Conservation (phyloP, 2,888 invertebrate species). For the Hypsopygia costalis region DNA sequence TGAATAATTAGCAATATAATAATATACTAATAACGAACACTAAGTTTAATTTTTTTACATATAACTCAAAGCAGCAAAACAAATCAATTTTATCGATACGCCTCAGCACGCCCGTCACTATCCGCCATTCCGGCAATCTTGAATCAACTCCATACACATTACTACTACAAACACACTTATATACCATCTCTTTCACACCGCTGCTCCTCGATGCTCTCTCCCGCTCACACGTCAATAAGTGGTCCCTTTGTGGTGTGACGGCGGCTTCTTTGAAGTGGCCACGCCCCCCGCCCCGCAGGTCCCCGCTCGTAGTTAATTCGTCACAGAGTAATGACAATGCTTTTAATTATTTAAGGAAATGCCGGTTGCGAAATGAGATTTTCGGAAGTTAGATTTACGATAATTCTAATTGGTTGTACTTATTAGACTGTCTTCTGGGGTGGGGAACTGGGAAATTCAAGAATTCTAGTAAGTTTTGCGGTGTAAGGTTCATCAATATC, state of each 20-base stretch:
- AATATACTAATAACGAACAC: no score
- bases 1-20: no score
- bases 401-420: conserved; percentile 13
- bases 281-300: conserved; percentile 49
- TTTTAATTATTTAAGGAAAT: conserved; percentile 61
- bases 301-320: conserved; percentile 57
- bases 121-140: conserved; percentile 60
- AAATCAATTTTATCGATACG: conserved; percentile 30
- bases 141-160: conserved; percentile 69
- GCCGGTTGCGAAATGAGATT: conserved; percentile 36
- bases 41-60: no score
- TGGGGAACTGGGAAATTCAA: no score
- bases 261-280: conserved; percentile 71
- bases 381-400: conserved; percentile 24
- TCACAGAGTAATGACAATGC: conserved; percentile 73
- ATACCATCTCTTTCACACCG: conserved; percentile 34
- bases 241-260: conserved; percentile 57
- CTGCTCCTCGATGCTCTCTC: conserved; percentile 18
- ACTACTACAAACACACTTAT: conserved; percentile 60
- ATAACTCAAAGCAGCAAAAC: no score
- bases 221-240: conserved; percentile 49
- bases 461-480: no score
- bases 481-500: no score
- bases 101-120: conserved; percentile 39
- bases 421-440: not conserved